Conservation (phyloP, 2,113 vertebrate genomes). For the Pedetes capensis region DNA sequence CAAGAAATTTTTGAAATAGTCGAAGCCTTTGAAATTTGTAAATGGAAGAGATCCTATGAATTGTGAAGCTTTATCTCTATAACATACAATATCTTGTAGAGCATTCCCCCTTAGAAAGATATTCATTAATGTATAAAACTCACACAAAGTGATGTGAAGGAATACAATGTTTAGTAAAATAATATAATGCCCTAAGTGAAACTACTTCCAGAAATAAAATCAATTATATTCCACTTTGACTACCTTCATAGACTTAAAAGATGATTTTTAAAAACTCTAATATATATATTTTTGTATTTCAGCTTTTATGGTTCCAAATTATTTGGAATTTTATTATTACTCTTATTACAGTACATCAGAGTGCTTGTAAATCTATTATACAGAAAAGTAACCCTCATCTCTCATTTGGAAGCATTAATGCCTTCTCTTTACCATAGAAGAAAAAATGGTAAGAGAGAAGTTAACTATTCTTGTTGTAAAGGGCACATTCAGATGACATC, state of each 20-base stretch:
- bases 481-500: background rate
- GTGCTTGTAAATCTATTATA: background rate
- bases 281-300: background rate
- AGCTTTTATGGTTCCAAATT: background rate
- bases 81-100: background rate
- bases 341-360: background rate
- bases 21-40: background rate
- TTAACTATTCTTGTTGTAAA: background rate
- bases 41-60: background rate
- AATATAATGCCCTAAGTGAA: background rate
- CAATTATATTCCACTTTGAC: background rate
- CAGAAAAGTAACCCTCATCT: background rate
- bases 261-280: background rate
- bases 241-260: slow-evolving; percentile 35
- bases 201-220: slow-evolving; percentile 6
- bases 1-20: background rate
- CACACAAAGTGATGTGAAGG: background rate
- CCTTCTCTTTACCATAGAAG: background rate
- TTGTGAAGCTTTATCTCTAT: background rate
- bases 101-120: background rate
- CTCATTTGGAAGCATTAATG: background rate
- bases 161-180: background rate
- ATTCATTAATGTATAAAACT: slow-evolving; percentile 37
- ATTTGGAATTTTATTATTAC: background rate
- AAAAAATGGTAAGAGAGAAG: background rate